Percentiles rank a stretch among this genome's conserved stretches.
Conservation (phyloP, 2,797 vertebrate species). For the Setipinna tenuifilis region DNA sequence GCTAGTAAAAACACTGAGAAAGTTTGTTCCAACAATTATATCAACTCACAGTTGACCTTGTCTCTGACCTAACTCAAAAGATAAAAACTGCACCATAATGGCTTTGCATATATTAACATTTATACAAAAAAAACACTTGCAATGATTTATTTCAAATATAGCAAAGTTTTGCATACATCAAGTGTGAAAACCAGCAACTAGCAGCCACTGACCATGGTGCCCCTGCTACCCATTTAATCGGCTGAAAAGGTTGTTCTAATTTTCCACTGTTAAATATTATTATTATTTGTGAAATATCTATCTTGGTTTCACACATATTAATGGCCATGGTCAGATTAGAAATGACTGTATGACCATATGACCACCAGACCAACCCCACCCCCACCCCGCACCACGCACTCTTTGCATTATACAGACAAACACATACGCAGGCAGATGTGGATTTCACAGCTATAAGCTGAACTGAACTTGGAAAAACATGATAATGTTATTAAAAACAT, state of each 20-base stretch:
- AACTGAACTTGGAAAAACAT: neutral
- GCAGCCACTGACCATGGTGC: neutral
- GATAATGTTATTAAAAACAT: neutral
- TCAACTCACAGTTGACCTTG: neutral
- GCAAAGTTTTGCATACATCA: neutral
- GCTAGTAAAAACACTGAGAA: neutral
- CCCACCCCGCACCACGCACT: too few species aligned
- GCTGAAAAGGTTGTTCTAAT: neutral
- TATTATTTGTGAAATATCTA: neutral
- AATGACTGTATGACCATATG: neutral
- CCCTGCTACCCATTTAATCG: neutral
- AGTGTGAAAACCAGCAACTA: neutral
- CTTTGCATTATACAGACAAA: neutral
- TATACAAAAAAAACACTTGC: neutral
- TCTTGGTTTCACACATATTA: neutral
- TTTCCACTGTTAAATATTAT: conserved; percentile 15
- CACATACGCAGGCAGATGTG: neutral
- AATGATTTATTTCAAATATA: neutral
- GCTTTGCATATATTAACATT: neutral
- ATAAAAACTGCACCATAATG: neutral
- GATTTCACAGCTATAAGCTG: neutral
- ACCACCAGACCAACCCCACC: neutral
- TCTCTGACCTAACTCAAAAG: neutral
- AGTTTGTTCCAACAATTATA: neutral
- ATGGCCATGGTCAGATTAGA: neutral